Conservation (phyloP, 2,113 vertebrate species). For the Menura novaehollandiae region DNA sequence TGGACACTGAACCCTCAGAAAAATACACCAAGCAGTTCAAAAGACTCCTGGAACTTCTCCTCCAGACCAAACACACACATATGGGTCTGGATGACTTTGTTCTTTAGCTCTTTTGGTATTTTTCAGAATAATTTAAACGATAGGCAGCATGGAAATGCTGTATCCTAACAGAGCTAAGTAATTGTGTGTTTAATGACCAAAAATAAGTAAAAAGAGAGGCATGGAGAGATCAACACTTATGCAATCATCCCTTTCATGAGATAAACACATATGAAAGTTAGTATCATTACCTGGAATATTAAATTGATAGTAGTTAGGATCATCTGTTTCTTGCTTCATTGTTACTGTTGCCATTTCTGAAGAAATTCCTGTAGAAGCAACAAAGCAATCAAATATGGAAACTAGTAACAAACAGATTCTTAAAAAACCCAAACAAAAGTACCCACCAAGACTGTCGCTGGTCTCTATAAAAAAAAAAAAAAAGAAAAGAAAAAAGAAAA, state of each 20-base stretch:
- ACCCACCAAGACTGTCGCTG: neutral
- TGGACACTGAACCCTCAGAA: neutral
- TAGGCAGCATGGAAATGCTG: neutral
- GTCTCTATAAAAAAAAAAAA: neutral
- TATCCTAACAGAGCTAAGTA: neutral
- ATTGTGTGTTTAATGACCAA: neutral
- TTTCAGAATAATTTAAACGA: neutral
- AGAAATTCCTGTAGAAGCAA: constrained; percentile 58
- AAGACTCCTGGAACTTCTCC: neutral
- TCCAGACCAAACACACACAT: neutral
- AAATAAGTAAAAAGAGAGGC: neutral
- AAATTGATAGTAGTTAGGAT: constrained; percentile 73
- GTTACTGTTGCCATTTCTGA: constrained; percentile 58
- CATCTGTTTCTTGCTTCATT: constrained; percentile 75
- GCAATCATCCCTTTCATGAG: neutral
- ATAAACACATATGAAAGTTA: neutral
- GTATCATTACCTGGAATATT: constrained; percentile 69
- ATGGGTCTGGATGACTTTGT: neutral
- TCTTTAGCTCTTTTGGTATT: neutral
- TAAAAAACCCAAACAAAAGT: neutral
- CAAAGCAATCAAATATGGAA: neutral
- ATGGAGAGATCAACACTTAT: neutral
- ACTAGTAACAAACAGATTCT: neutral
- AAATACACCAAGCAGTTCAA: neutral
- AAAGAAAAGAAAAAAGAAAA: neutral